Base-by-base conservation (phyloP, 2,888 invertebrate species). In the Drosophila acutilabella region DNA sequence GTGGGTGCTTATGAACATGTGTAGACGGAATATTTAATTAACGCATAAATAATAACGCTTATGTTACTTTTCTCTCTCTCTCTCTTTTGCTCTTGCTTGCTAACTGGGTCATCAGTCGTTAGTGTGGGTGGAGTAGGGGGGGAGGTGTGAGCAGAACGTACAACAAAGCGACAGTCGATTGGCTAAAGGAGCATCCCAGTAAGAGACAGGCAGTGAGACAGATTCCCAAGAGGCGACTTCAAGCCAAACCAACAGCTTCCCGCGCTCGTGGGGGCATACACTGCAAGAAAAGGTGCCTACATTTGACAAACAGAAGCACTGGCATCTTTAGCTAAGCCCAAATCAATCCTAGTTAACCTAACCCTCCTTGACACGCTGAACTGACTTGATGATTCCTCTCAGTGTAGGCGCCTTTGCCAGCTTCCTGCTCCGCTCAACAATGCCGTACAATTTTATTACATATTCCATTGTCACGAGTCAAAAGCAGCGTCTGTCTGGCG, bases 21-120 rank as follows among this genome's bases (percentile, higher is more conserved):
- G 80, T 76, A 78, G 58, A 73, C 45, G 69, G 66, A 71, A 78
- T 81, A 81, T 79, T 80, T 81, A 81, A 81, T 81, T 80, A 80
- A 78, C 57, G 71, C 70, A 81, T 81, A 79, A 79, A 81, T 77
- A 81, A 81, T 81, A 81, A 76, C 64, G 62, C 56, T 73, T 64
- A 78, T 73, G 53, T 53, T 64, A 42, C 18, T 48, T 11, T 33
- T 45, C 30, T 23, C 50, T 42, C 13, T 44, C 30, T 20, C 36
- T 18, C 40, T 51, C 20, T 23, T 30, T 48, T 40, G 14, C 41
- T 41, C 30, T 30, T 18, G 18, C 51, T 14, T 23, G 48, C 64
- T 78, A 80, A 80, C 78, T 80, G 74, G 80, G 80, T 80, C 81
- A 81, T 74, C 80, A 78, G 74, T 8, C 30, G 30, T 57, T 60